phyloP scores from a whole-genome alignment of 2,888 invertebrate species.

The Mamestra brassicae region DNA sequence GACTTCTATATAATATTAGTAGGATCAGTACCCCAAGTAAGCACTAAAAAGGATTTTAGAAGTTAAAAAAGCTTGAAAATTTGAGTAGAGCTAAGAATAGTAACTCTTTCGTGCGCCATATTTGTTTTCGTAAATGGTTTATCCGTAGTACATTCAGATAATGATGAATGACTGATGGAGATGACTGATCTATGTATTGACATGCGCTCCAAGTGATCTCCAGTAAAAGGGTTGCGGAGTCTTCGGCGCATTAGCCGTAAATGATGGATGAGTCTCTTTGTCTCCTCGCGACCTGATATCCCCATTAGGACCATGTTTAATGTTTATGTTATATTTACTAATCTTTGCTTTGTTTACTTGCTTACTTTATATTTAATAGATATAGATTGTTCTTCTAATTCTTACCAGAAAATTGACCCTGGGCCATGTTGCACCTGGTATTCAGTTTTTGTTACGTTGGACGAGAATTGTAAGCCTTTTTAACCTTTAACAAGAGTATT shows the following conservation, averaged over 20 bases:
- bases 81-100: neutral
- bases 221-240: conserved; percentile 84
- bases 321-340: conserved; percentile 53
- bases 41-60: neutral
- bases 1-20: no score
- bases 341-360: conserved; percentile 39
- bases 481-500: neutral
- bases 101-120: neutral
- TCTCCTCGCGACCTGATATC: conserved; percentile 75
- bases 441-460: neutral
- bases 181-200: conserved; percentile 75
- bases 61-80: conserved; percentile 1
- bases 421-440: conserved; percentile 3
- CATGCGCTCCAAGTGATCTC: conserved; percentile 64
- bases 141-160: conserved; percentile 37
- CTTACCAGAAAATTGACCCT: conserved; percentile 6
- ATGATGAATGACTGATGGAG: conserved; percentile 59
- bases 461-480: neutral
- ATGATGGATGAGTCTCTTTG: conserved; percentile 84
- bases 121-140: conserved; percentile 27
- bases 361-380: conserved; percentile 33
- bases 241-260: conserved; percentile 81
- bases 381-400: conserved; percentile 15
- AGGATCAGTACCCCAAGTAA: neutral
- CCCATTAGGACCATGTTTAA: conserved; percentile 74